Conservation (phyloP, 2,797 vertebrate species). For the Toxotes lorentzi region DNA sequence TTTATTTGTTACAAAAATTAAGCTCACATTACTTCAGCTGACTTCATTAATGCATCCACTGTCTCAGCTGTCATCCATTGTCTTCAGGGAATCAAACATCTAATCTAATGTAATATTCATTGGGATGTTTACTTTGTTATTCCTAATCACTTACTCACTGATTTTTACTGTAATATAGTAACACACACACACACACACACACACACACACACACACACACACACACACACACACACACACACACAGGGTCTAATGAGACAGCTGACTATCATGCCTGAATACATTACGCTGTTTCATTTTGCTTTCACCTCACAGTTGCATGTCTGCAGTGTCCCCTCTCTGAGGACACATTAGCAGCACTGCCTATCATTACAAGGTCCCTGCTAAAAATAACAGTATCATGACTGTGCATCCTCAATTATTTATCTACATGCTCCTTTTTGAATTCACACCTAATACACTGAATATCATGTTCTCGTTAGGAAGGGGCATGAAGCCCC, state of each 20-base stretch:
- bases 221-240: background rate
- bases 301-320: slow-evolving; percentile 6
- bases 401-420: background rate
- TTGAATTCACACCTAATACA: background rate
- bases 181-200: background rate
- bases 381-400: slow-evolving; percentile 21
- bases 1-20: too few species aligned
- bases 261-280: slow-evolving; percentile 13
- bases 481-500: background rate
- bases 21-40: too few species aligned
- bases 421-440: background rate
- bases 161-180: background rate
- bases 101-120: too few species aligned
- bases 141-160: background rate
- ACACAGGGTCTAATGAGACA: background rate
- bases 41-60: too few species aligned
- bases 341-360: slow-evolving; percentile 9
- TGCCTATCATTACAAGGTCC: slow-evolving; percentile 1
- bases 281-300: slow-evolving; percentile 9
- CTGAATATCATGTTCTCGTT: background rate
- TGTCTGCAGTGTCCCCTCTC: background rate
- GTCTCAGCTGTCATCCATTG: too few species aligned
- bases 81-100: too few species aligned
- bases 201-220: too few species aligned
- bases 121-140: background rate